Percentiles rank a stretch among this genome's conserved stretches.
phyloP scores from a whole-genome alignment of 2,113 vertebrate species.

The Beaufortia kweichowensis region DNA sequence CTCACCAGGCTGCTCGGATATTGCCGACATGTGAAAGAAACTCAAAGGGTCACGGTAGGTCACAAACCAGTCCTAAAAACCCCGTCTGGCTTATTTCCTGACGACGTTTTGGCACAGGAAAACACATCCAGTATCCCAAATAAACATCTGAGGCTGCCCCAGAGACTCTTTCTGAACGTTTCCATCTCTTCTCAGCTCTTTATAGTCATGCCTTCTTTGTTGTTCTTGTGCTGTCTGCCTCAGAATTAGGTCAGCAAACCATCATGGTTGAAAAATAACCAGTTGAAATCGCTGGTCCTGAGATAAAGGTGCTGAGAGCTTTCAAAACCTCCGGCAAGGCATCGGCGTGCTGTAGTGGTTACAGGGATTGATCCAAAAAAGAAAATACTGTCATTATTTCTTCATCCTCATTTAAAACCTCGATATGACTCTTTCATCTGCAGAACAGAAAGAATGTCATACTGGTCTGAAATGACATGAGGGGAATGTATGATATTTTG shows the following conservation, averaged over 20 bases:
- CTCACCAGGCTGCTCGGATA: constrained; percentile 62
- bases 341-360: background rate
- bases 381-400: too few relatives aligned
- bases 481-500: too few relatives aligned
- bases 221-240: constrained; percentile 39
- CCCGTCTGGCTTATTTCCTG: constrained; percentile 80
- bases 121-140: constrained; percentile 66
- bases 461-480: too few relatives aligned
- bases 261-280: constrained; percentile 49
- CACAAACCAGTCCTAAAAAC: constrained; percentile 71
- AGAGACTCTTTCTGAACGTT: constrained; percentile 56
- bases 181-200: constrained; percentile 4
- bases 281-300: constrained; percentile 59
- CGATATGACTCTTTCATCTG: too few relatives aligned
- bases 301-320: constrained; percentile 27
- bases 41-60: constrained; percentile 71
- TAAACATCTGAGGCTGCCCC: constrained; percentile 69
- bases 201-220: constrained; percentile 1
- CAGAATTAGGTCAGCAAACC: constrained; percentile 67
- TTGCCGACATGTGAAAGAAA: constrained; percentile 75
- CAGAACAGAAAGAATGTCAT: too few relatives aligned
- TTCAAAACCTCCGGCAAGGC: background rate
- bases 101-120: constrained; percentile 67
- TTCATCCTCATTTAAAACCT: too few relatives aligned
- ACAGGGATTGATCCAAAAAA: too few relatives aligned